Evolutionary conservation across 2,797 vertebrate genomes (phyloP).

Genomic region (Chrysocyon brachyurus): DNA sequence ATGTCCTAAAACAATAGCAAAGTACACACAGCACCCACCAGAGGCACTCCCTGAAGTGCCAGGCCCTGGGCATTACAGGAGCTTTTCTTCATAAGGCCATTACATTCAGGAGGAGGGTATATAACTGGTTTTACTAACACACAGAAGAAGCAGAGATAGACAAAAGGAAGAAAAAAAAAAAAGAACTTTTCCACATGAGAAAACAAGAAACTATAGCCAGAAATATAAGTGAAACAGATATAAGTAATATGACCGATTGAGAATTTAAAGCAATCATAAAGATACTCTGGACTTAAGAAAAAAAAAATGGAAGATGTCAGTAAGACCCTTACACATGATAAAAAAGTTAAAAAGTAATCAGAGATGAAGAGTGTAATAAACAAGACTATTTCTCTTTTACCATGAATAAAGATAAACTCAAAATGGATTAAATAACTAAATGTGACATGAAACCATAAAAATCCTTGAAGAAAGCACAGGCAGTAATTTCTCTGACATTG

Average conservation of each 20-base stretch:
- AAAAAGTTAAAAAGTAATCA: neutral
- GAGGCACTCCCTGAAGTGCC: neutral
- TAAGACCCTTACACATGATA: neutral
- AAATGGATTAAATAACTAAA: neutral
- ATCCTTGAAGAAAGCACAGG: neutral
- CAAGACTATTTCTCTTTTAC: neutral
- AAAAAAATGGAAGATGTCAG: neutral
- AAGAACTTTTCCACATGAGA: neutral
- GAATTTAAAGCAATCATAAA: neutral
- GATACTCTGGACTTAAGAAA: neutral
- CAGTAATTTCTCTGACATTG: neutral
- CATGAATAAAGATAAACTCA: neutral
- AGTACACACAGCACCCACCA: neutral
- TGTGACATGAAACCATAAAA: neutral
- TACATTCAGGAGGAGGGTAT: neutral
- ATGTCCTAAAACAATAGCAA: neutral
- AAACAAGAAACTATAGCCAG: neutral
- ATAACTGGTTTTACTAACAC: neutral
- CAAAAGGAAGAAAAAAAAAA: neutral
- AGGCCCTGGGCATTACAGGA: neutral
- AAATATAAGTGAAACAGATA: neutral
- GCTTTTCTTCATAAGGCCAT: neutral
- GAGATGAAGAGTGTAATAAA: neutral
- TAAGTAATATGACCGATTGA: neutral
- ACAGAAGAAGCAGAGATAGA: neutral